Percentiles rank a stretch among this genome's conserved stretches.
These are phyloP conservation scores for Ceramica pisi DNA, from an alignment of 2,888 invertebrate species.

Conservation along the genomic window DNA sequence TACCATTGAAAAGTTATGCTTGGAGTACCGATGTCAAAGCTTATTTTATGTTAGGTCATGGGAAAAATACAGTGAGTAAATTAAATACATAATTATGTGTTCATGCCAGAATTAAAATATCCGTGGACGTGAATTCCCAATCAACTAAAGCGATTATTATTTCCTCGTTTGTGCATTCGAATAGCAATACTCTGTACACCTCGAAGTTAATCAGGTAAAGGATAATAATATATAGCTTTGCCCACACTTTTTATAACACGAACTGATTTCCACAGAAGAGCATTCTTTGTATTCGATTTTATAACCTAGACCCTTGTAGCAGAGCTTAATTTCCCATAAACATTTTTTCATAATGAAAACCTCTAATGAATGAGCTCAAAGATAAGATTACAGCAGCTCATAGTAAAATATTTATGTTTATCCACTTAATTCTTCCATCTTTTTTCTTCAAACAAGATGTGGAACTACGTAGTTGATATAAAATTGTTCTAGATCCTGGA, in stretches of 20 bases:
- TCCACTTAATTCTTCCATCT: conserved; percentile 42
- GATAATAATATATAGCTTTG: conserved; percentile 14
- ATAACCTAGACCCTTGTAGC: conserved; percentile 18
- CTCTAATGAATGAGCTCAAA: conserved; percentile 57
- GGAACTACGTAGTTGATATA: conserved; percentile 49
- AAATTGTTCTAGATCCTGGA: conserved; percentile 59
- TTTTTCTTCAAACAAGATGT: conserved; percentile 53
- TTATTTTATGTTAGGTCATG: no score
- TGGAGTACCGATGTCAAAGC: no score
- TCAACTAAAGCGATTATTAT: neutral
- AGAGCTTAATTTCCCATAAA: conserved; percentile 36
- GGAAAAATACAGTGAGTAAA: no score
- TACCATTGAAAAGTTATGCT: no score
- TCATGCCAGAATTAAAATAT: neutral
- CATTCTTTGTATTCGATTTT: conserved; percentile 22
- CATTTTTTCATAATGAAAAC: conserved; percentile 47
- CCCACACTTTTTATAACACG: conserved; percentile 27
- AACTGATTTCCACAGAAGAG: conserved; percentile 9
- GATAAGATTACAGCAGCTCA: conserved; percentile 53
- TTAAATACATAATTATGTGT: neutral
- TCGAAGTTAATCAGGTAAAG: conserved; percentile 16
- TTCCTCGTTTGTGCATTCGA: neutral
- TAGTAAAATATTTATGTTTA: conserved; percentile 53
- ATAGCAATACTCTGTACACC: neutral
- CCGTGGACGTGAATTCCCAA: neutral